A percentile compares a stretch with the other conserved stretches of the same genome.
Conservation (phyloP, 2,797 vertebrate genomes). For the Labroides dimidiatus region DNA sequence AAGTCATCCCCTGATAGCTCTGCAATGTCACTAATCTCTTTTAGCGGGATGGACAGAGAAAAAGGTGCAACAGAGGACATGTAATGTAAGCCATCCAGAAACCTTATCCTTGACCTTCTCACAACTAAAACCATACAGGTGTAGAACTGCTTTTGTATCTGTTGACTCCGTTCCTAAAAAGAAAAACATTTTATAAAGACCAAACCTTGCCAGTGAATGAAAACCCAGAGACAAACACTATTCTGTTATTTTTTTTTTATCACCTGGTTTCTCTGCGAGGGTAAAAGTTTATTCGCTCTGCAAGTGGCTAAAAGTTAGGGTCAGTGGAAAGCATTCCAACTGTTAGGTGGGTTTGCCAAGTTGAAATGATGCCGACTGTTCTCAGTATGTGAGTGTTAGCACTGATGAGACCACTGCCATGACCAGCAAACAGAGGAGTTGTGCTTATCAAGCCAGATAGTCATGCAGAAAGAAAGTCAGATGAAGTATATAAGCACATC, state of each 20-base stretch:
- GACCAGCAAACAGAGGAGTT: conserved; percentile 58
- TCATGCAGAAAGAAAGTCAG: conserved; percentile 33
- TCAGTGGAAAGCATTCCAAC: conserved; percentile 18
- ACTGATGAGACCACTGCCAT: conserved; percentile 44
- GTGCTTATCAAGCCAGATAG: conserved; percentile 52
- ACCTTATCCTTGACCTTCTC: not conserved
- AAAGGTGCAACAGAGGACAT: not conserved
- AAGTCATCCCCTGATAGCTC: conserved; percentile 7
- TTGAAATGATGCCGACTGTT: conserved; percentile 45
- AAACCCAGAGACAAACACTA: conserved; percentile 1
- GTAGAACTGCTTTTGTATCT: not conserved
- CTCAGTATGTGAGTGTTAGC: conserved; percentile 48
- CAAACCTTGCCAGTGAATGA: conserved; percentile 3
- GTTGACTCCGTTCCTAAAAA: conserved; percentile 6
- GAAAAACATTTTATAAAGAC: not conserved
- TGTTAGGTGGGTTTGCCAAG: conserved; percentile 27
- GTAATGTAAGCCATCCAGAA: not conserved
- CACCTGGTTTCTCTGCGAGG: not conserved
- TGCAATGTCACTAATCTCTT: conserved; percentile 3
- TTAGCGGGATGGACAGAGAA: conserved; percentile 3
- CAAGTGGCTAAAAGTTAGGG: conserved; percentile 29
- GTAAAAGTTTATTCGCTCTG: not conserved
- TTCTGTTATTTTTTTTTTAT: conserved; percentile 28
- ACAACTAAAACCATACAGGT: not conserved
- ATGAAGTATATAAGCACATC: conserved; percentile 32